Percentiles rank a stretch among this genome's conserved stretches.
These are phyloP conservation scores for Phataginus tricuspis DNA, from an alignment of 2,797 vertebrate species.

Conservation along the genomic window DNA sequence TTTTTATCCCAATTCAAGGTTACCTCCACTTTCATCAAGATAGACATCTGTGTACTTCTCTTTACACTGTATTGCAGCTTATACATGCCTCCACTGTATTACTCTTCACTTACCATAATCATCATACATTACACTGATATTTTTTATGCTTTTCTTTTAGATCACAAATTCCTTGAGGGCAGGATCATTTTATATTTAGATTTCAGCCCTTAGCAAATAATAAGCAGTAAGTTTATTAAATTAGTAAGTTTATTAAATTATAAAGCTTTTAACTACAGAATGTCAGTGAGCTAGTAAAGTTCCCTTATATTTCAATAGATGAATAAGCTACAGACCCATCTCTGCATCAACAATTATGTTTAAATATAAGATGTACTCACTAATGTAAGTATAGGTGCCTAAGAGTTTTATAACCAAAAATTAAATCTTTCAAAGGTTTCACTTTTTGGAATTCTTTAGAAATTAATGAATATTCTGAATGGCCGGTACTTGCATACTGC, in stretches of 20 bases:
- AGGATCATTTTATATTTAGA: neutral
- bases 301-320: neutral
- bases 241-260: neutral
- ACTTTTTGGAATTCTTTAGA: constrained; percentile 1
- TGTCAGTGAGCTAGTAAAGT: neutral
- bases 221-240: neutral
- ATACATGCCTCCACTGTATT: neutral
- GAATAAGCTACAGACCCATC: neutral
- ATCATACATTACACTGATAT: neutral
- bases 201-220: neutral
- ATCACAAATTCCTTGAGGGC: neutral
- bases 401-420: constrained; percentile 27
- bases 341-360: neutral
- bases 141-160: neutral
- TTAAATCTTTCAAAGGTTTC: constrained; percentile 36
- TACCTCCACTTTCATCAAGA: neutral
- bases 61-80: neutral
- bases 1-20: neutral
- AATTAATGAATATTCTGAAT: neutral
- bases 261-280: neutral
- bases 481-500: neutral
- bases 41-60: neutral
- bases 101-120: neutral
- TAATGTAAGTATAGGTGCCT: neutral
- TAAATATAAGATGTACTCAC: neutral